Evolutionary conservation across 2,888 invertebrate genomes (phyloP).

Genomic region (Notodonta dromedarius): DNA sequence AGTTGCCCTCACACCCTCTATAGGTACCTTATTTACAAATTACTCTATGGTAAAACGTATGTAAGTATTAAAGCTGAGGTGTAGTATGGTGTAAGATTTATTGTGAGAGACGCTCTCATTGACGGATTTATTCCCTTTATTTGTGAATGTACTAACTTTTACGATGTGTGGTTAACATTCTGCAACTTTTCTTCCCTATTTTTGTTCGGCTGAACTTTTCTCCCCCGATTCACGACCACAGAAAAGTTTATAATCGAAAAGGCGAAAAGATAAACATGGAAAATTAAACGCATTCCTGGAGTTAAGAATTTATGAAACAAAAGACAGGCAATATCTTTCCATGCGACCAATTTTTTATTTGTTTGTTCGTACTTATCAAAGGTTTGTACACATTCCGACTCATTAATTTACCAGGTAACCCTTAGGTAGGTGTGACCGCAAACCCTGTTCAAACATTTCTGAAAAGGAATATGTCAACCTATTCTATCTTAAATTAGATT

Average conservation of each 20-base stretch:
- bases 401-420: background rate
- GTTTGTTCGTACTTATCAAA: too few relatives aligned
- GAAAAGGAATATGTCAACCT: background rate
- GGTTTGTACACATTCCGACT: background rate
- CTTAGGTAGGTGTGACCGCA: background rate
- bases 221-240: background rate
- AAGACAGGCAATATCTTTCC: background rate
- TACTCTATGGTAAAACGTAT: too few relatives aligned
- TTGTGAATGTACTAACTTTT: background rate
- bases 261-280: background rate
- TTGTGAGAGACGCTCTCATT: too few relatives aligned
- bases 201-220: background rate
- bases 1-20: too few relatives aligned
- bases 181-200: background rate
- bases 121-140: background rate
- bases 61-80: too few relatives aligned
- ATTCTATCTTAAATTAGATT: background rate
- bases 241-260: background rate
- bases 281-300: background rate
- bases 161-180: too few relatives aligned
- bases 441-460: background rate
- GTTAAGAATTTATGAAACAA: background rate
- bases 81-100: too few relatives aligned
- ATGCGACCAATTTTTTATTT: background rate
- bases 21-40: too few relatives aligned